A percentile compares a stretch with the other conserved stretches of the same genome.
Conservation (phyloP, 2,888 invertebrate species). For the Sarcophaga variegata region DNA sequence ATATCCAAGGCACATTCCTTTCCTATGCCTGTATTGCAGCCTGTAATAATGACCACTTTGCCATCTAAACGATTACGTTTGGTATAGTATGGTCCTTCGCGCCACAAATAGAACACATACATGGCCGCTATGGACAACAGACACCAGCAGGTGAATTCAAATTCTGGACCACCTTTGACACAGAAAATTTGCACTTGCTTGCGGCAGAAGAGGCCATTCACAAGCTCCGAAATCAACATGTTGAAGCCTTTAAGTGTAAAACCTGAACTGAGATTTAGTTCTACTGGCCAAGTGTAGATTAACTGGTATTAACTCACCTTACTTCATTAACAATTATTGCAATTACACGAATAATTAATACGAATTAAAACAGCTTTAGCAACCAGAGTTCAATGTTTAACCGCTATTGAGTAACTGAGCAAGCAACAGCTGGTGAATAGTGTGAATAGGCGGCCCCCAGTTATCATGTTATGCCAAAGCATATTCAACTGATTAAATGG, state of each 20-base stretch:
- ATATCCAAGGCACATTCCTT: slow-evolving; percentile 88
- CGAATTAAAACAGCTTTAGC: not conserved
- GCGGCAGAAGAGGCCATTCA: slow-evolving; percentile 27
- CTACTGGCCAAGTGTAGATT: not conserved
- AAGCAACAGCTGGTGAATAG: too few species aligned
- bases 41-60: slow-evolving; percentile 89
- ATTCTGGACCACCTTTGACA: slow-evolving; percentile 27
- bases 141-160: slow-evolving; percentile 42
- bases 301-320: not conserved
- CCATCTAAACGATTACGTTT: slow-evolving; percentile 83
- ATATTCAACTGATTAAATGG: too few species aligned
- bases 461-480: too few species aligned
- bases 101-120: slow-evolving; percentile 76
- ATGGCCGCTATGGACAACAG: slow-evolving; percentile 59
- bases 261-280: not conserved
- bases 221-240: slow-evolving; percentile 46
- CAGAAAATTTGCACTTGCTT: slow-evolving; percentile 44
- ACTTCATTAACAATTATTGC: not conserved
- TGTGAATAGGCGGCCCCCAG: too few species aligned
- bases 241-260: not conserved
- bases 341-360: not conserved
- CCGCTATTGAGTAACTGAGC: slow-evolving; percentile 5
- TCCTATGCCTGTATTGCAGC: slow-evolving; percentile 92
- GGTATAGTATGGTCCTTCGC: slow-evolving; percentile 78
- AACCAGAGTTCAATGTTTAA: slow-evolving; percentile 20